Conservation (phyloP, 2,888 invertebrate species). For the Drosophila stalkeri region DNA sequence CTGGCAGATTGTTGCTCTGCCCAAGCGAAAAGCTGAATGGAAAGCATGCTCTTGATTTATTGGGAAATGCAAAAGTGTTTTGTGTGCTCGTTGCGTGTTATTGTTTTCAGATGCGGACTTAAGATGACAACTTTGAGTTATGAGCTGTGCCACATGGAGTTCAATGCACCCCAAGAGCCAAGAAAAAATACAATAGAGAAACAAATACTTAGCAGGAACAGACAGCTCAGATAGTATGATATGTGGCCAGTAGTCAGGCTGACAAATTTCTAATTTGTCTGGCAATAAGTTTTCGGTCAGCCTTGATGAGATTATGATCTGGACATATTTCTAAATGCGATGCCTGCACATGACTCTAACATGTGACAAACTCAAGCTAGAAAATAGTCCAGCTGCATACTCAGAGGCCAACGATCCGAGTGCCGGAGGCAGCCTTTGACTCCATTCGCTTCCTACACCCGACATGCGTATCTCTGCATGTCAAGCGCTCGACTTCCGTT, state of each 20-base stretch:
- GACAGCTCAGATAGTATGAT: conserved; percentile 18
- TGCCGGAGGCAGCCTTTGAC: conserved; percentile 38
- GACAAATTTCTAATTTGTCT: conserved; percentile 76
- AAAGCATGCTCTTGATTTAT: conserved; percentile 63
- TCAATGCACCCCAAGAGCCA: conserved; percentile 34
- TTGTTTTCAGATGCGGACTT: conserved; percentile 68
- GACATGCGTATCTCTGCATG: conserved; percentile 56
- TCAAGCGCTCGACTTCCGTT: conserved; percentile 62
- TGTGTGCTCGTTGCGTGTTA: conserved; percentile 50
- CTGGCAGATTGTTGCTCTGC: conserved; percentile 15
- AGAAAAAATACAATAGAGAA: conserved; percentile 5
- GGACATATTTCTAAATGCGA: conserved; percentile 51
- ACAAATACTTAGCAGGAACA: conserved; percentile 14
- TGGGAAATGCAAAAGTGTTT: conserved; percentile 37
- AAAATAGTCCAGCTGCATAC: conserved; percentile 27
- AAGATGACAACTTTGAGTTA: conserved; percentile 75
- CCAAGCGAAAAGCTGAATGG: conserved; percentile 14
- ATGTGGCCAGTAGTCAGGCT: conserved; percentile 22
- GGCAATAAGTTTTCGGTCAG: conserved; percentile 53
- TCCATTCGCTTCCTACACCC: conserved; percentile 21
- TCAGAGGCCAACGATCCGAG: conserved; percentile 38
- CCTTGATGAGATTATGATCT: conserved; percentile 64
- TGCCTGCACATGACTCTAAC: conserved; percentile 65
- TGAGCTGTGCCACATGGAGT: conserved; percentile 44
- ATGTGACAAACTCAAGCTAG: conserved; percentile 56